Percentiles rank a stretch among this genome's conserved stretches.
These are phyloP conservation scores for Drosophila elegans DNA, from an alignment of 1,140 invertebrate genomes.

Conservation along the genomic window DNA sequence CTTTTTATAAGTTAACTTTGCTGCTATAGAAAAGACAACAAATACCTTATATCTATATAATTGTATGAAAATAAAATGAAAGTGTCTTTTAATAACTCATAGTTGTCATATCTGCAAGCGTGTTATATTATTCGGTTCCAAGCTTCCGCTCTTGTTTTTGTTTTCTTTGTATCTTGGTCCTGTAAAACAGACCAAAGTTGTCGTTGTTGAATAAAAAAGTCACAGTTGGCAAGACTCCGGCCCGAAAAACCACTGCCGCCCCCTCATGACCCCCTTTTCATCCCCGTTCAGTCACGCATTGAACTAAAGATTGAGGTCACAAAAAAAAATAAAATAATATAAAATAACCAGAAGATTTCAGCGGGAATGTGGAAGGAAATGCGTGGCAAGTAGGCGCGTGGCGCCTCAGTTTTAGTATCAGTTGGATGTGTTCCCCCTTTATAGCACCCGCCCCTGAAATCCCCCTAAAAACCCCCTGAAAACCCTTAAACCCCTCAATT, in stretches of 20 bases:
- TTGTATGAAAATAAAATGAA: not conserved
- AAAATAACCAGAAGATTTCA: constrained; percentile 24
- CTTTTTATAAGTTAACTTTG: too few species aligned
- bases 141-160: not conserved
- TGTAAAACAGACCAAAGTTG: constrained; percentile 35
- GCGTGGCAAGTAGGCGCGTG: constrained; percentile 70
- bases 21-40: too few species aligned
- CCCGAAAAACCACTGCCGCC: not conserved
- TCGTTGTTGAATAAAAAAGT: constrained; percentile 27
- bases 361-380: constrained; percentile 35
- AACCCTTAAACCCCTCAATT: constrained; percentile 4
- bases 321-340: constrained; percentile 17
- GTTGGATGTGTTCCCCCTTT: not conserved
- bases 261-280: not conserved
- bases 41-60: too few species aligned
- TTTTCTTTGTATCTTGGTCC: not conserved
- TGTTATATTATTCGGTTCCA: not conserved
- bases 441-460: not conserved
- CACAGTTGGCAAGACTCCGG: constrained; percentile 33
- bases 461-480: too few species aligned
- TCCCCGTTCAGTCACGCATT: constrained; percentile 20
- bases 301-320: constrained; percentile 65
- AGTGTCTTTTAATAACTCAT: not conserved
- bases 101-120: not conserved
- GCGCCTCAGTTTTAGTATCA: constrained; percentile 35